Evolutionary conservation across 2,797 vertebrate species (phyloP), one percentile per base, ranked within the genome.

Genomic region (Streptopelia turtur): DNA sequence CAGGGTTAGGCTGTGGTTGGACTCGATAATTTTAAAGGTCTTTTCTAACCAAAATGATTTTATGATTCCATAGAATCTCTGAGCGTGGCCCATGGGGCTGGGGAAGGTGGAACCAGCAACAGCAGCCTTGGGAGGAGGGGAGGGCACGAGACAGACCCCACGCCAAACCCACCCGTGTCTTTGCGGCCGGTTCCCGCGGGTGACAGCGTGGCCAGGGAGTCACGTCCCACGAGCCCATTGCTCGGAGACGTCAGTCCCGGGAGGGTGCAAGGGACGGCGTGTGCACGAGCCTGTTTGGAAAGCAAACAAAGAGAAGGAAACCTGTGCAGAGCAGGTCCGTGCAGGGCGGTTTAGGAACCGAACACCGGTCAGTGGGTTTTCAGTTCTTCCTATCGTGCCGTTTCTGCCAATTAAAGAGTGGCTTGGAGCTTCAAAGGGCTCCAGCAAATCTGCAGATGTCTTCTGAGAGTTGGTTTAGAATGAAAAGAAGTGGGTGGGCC

Each of bases 291-390:
- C 37, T 28, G 74, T 10, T 35, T 50, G 83, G 63, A 72, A 5
- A 55, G 87, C 91, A 92, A 91, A 94, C 87, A 95, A n/a, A 60
- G 57, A 39, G 60, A 65, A 77, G 83, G 89, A 61, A 70, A 83
- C 27, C 53, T 16, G 33, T 0, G 2, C 60, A 3, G 57, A 66
- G 24, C 65, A 12, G 69, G 18, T n/a, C 25, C 0, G 21, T 30
- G 80, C 47, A 1, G 6, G 60, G 60, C 2, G 4, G 13, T 30
- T 25, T 35, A 0, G 3, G 78, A 27, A 9, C 76, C 1, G 5
- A 8, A 41, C 3, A 0, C 21, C 0, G 2, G 8, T 22, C 83
- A 0, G 6, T 1, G 25, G 4, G 53, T 17, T 10, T 31, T 55
- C 1, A 1, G 5, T n/a, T 35, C 16, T 50, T 77, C 49, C 45